phyloP scores from a whole-genome alignment of 2,888 invertebrate species.

The Meteorus cinctellus region DNA sequence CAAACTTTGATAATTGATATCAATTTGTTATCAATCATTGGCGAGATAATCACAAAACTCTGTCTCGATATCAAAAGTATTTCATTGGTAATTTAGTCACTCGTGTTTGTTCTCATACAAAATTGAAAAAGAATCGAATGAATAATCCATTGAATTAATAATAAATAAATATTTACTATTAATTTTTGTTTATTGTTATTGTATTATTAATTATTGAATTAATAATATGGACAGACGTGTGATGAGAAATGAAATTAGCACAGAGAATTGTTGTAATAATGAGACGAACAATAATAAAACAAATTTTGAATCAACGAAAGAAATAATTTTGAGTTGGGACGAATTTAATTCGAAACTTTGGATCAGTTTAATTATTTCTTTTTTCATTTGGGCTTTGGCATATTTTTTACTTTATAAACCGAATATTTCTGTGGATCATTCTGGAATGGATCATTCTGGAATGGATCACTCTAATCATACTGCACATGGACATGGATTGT shows the following conservation, averaged over 20 bases:
- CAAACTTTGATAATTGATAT: constrained; percentile 3
- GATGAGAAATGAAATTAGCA: constrained; percentile 20
- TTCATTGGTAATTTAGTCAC: neutral
- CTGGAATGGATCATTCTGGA: constrained; percentile 14
- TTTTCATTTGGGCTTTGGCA: constrained; percentile 60
- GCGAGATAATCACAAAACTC: neutral
- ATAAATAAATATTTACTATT: neutral
- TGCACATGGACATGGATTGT: neutral
- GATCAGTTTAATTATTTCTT: constrained; percentile 53
- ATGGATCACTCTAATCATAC: constrained; percentile 39
- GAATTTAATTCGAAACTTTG: constrained; percentile 58
- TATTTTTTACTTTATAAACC: constrained; percentile 58
- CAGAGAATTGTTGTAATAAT: constrained; percentile 33
- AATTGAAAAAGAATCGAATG: neutral
- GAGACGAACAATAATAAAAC: constrained; percentile 43
- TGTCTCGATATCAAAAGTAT: neutral
- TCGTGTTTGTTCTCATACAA: neutral
- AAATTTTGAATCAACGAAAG: constrained; percentile 27
- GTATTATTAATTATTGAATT: too few species aligned
- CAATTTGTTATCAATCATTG: neutral
- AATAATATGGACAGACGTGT: neutral
- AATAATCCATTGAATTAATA: too few species aligned
- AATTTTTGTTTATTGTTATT: too few species aligned
- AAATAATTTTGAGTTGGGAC: constrained; percentile 62
- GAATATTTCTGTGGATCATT: neutral